Base-by-base conservation (phyloP, 2,888 invertebrate genomes). In the Ommatoiulus sabulosus region DNA sequence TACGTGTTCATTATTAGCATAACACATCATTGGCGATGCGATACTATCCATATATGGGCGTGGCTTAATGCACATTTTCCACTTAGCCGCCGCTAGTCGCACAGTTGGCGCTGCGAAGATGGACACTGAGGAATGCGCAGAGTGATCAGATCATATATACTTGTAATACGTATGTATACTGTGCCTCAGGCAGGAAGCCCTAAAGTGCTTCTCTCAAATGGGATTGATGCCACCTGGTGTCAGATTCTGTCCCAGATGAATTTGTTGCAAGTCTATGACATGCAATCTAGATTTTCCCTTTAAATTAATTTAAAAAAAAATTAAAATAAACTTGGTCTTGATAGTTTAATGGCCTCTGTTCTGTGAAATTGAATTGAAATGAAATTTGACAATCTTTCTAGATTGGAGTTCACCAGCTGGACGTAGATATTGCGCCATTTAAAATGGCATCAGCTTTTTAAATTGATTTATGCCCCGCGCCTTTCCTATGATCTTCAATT, bases 401-500 rank as follows among this genome's bases (percentile, higher is more conserved):
- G 24, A 72, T 72, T 72, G 10, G 24, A 72, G 72, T 24, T 72
- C 20, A 72, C 72, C 72, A 72, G 72, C 72, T 72, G 72, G 72
- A 24, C 24, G 72, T 72, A 20, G 8, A 48, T 72, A 72, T 57
- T 57, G 57, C 57, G 57, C 17, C 17, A 17, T 57, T 57, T 17
- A 57, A 35, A 72, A 20, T 72, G 72, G 24, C 10, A 72, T 72
- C 72, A 24, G 72, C 72, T 72, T 72, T 35, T 72, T 72, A 72
- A 72, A 72, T 72, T 72, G 72, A 72, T 72, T 72, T 72, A 72
- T 72, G 72, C 7, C 24, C 24, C 72, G 72, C 72, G 24, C 72
- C 24, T 72, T 72, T 24, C 72, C 72, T 72, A 72, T 72, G 72
- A 72, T 72, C 72, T 72, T 72, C 72, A 72, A 72, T 72, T 72